Evolutionary conservation across 2,113 vertebrate genomes (phyloP), one percentile per base, ranked within the genome.

Genomic region (Ammodytes dubius): DNA sequence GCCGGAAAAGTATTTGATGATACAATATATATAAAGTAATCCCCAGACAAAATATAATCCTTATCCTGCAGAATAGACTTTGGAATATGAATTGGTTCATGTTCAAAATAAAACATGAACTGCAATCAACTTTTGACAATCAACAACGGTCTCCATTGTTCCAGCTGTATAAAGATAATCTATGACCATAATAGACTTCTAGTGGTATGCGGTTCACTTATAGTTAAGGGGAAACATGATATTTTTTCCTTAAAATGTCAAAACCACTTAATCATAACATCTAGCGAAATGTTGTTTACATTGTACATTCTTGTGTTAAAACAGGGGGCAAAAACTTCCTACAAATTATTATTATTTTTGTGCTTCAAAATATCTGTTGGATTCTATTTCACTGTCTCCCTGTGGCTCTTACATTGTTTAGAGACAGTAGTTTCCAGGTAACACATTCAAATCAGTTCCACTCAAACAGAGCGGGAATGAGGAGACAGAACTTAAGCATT

Each of bases 91-190:
- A 0, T 10, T 58, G 7, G 4, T 7, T 11, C 9, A 2, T 77
- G 6, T 10, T 53, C 3, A 68, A n/a, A n/a, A 14, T 52, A 49
- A 37, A 54, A 39, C 39, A 54, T 39, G 14, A 50, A 40, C 19
- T 65, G n/a, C 37, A 72, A 71, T 65, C 7, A 15, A 58, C 19
- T 35, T 81, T 61, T 74, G 45, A 73, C 37, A 46, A 15, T 35
- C 14, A n/a, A 60, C 7, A 42, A 27, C 27, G 27, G 47, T 56
- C 77, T 40, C n/a, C 46, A 70, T 19, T 66, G 64, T 61, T 70
- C 61, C 46, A 63, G 42, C 50, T 39, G 15, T 37, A 54, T 61
- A 4, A 50, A 60, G 72, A 27, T 27, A 63, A 64, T 54, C 49
- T 46, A 45, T 69, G 60, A 12, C 17, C 58, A 43, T 70, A 13